Percentiles rank a stretch among this genome's conserved stretches.
Conservation (phyloP, 30 jellyfish, hydroid and myxozoan species). For the Chrysaora quinquecirrha region DNA sequence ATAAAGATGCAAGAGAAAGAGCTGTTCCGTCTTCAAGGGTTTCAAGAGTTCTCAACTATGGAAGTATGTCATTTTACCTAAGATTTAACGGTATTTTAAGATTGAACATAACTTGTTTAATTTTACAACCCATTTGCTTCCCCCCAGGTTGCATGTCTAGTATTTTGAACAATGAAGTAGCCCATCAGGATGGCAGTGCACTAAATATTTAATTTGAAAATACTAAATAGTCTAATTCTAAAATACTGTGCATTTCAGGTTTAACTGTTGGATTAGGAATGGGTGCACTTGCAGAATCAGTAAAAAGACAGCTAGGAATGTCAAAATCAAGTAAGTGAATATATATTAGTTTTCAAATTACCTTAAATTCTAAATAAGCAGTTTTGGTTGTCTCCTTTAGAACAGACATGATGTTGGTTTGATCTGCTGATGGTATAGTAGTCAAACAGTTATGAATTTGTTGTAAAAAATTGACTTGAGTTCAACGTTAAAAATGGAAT, state of each 20-base stretch:
- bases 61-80: conserved; percentile 62
- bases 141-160: too few species aligned
- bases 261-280: conserved; percentile 90
- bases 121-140: background rate
- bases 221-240: background rate
- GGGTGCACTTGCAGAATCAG: conserved; percentile 89
- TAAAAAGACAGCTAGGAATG: conserved; percentile 86
- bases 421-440: too few species aligned
- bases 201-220: background rate
- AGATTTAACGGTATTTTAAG: background rate
- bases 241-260: conserved; percentile 26
- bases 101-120: background rate
- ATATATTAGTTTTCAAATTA: conserved; percentile 53
- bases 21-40: conserved; percentile 93
- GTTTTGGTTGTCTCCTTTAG: too few species aligned
- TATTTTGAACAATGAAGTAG: too few species aligned
- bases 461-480: background rate
- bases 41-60: conserved; percentile 87
- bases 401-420: too few species aligned
- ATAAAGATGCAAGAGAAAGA: conserved; percentile 83
- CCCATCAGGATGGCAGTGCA: too few species aligned
- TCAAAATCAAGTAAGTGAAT: conserved; percentile 57
- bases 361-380: too few species aligned
- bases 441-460: background rate
- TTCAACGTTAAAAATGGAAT: background rate